Base-by-base conservation (phyloP, 2,888 invertebrate species). In the Sialis fuliginosa region DNA sequence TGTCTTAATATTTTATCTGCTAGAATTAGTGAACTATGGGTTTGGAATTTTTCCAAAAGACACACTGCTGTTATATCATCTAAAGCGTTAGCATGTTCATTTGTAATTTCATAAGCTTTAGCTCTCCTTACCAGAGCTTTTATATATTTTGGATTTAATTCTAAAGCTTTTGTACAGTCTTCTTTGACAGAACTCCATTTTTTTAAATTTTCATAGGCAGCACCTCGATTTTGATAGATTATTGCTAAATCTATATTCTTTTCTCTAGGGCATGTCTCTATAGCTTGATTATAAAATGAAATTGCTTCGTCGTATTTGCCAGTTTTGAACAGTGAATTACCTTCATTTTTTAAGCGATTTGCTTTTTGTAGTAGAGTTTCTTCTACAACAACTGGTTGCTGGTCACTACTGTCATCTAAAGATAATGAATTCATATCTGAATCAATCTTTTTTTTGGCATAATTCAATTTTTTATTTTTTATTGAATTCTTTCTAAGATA, bases 181-280 rank as follows among this genome's bases (percentile, higher is more conserved):
- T 80, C 77, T 58, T 88, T 83, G 0, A 92, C 91, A 52, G 81
- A 74, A 50, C 76, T 76, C 74, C 83, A 87, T 65, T 87, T 84
- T 64, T 83, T 81, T 59, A 92, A 68, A 64, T 91, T 87, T 64
- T 95, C 95, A 64, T 90, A 89, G 40, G 92, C 88, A 10, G 95
- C 96, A 8, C 95, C 96, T 56, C 93, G 79, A 62, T 96, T 96
- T 64, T 96, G 96, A 64, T 91, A 92, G 65, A 89, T 92, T 10
- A 89, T 92, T 1, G 95, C 82, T 47, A 92, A 67, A 54, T 88
- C 89, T 1, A 74, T 72, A 31, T 70, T 70, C 55, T 81, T 76
- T 48, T 84, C 75, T 51, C 71, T 67, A 0, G 89, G 85, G 57
- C 93, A 93, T 33, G 83, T 72, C 55, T 91, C 88, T 46, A 98